Percentiles rank a stretch among this genome's conserved stretches.
Conservation (phyloP, 2,888 invertebrate genomes). For the Ellobium chinense region DNA sequence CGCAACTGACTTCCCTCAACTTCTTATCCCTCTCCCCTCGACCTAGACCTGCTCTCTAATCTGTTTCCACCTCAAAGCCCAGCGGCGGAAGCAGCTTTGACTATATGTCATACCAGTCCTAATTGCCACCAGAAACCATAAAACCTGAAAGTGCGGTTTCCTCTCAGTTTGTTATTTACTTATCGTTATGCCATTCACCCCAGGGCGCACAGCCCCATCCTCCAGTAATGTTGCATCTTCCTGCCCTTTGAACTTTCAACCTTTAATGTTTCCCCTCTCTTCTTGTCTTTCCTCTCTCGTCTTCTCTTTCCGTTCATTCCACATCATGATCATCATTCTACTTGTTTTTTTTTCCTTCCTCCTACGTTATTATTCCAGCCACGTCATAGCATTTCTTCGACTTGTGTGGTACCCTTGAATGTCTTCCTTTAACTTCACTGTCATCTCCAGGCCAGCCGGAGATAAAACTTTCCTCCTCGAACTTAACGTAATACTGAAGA, state of each 20-base stretch:
- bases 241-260: neutral
- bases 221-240: neutral
- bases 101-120: neutral
- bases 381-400: no score
- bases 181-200: neutral
- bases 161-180: neutral
- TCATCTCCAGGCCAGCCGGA: no score
- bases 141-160: neutral
- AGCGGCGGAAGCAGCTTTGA: neutral
- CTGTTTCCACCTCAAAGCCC: neutral
- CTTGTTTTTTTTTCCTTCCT: no score
- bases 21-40: no score
- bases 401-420: no score
- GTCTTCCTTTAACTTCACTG: no score
- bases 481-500: no score
- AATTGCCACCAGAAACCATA: neutral
- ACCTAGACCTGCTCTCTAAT: neutral
- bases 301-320: no score
- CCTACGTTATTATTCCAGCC: no score
- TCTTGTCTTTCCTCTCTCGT: neutral
- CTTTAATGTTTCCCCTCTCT: neutral
- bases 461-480: no score
- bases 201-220: neutral
- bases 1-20: no score
- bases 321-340: no score